Evolutionary conservation across 1,140 invertebrate genomes (phyloP).

Genomic region (Diachasmimorpha longicaudata): DNA sequence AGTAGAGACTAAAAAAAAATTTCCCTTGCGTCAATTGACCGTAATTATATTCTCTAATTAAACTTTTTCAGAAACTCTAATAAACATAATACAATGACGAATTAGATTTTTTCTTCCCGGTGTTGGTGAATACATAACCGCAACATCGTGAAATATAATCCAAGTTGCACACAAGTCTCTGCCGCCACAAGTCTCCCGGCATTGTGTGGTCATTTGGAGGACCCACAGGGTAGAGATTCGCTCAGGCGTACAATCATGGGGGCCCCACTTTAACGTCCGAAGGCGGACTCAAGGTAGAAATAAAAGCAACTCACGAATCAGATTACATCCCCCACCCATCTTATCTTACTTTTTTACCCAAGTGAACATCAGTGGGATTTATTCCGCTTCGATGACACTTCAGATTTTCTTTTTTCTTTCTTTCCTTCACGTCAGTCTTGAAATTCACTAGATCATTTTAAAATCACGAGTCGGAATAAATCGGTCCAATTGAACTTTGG

Average conservation of each 20-base stretch:
- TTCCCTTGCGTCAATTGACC: too few species aligned
- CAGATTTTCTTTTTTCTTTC: not conserved
- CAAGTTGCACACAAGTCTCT: conserved; percentile 61
- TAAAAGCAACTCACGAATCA: conserved; percentile 59
- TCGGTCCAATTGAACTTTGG: too few species aligned
- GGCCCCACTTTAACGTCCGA: not conserved
- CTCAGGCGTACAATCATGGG: conserved; percentile 45
- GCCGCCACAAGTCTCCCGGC: conserved; percentile 38
- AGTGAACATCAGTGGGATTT: not conserved
- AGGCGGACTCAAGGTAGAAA: conserved; percentile 36
- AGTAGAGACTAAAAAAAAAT: too few species aligned
- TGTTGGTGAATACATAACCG: conserved; percentile 47
- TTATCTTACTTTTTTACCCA: conserved; percentile 57
- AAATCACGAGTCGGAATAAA: too few species aligned
- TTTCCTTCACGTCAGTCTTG: not conserved
- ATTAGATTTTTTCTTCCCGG: not conserved
- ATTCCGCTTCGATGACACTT: not conserved
- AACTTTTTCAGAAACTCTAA: too few species aligned
- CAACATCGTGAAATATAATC: conserved; percentile 61
- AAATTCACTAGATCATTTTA: too few species aligned
- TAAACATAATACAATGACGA: not conserved
- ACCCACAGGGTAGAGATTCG: conserved; percentile 26
- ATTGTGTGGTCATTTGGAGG: conserved; percentile 12
- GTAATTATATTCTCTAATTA: too few species aligned
- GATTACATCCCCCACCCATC: conserved; percentile 54